Conservation (phyloP, 2,797 vertebrate genomes). For the Catamblyrhynchus diadema region DNA sequence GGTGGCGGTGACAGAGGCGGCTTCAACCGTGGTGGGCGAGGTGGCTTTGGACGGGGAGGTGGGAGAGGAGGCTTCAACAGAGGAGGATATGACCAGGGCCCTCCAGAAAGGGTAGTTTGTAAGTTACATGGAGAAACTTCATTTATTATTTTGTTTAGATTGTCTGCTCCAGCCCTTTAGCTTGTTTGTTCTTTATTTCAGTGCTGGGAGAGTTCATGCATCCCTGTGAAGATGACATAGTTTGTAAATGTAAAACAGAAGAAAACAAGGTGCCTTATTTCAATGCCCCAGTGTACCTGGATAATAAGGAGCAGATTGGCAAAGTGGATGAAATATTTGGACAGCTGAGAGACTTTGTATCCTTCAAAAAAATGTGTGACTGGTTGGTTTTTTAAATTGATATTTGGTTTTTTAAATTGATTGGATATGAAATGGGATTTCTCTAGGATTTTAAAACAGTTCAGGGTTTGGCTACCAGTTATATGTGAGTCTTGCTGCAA, state of each 20-base stretch:
- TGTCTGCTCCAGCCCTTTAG: background rate
- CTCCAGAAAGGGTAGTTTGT: conserved; percentile 94
- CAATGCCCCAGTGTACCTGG: conserved; percentile 95
- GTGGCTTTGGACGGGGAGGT: conserved; percentile 79
- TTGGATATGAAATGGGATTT: background rate
- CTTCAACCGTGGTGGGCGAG: conserved; percentile 69
- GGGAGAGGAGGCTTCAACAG: conserved; percentile 90
- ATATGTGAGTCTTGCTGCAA: background rate
- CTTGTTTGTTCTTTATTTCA: conserved; percentile 55
- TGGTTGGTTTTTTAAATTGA: background rate
- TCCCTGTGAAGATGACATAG: conserved; percentile 95
- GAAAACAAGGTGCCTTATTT: conserved; percentile 98
- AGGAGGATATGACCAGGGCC: conserved; percentile 86
- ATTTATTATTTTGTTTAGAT: background rate
- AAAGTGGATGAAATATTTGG: conserved; percentile 99
- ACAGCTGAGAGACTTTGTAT: conserved; percentile 97
- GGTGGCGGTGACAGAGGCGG: conserved; percentile 60
- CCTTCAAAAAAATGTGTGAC: conserved; percentile 72
- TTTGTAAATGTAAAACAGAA: conserved; percentile 91
- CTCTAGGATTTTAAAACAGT: background rate
- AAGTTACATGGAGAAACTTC: conserved; percentile 41
- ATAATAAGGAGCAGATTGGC: conserved; percentile 98
- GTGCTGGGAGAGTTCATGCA: conserved; percentile 94
- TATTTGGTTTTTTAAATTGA: background rate
- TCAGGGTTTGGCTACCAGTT: background rate